Conservation (phyloP, 2,113 vertebrate species). For the Sitta europaea region DNA sequence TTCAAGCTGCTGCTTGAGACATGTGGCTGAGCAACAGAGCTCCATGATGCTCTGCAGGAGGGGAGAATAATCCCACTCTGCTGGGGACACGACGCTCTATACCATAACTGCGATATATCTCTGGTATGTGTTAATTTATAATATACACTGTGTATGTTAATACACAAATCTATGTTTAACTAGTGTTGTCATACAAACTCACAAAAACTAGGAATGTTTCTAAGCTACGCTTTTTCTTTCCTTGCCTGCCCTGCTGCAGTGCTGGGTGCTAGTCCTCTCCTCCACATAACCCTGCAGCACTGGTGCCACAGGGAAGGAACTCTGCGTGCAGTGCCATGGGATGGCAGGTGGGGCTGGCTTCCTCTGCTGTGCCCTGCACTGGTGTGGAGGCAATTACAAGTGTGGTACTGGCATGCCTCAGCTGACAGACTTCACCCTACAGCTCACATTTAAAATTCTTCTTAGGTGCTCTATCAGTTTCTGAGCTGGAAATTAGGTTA, state of each 20-base stretch:
- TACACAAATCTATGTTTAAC: slow-evolving; percentile 64
- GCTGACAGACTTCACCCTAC: background rate
- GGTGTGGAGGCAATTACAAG: background rate
- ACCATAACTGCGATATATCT: slow-evolving; percentile 35
- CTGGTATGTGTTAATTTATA: slow-evolving; percentile 64
- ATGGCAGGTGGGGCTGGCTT: accelerated
- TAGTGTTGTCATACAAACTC: slow-evolving; percentile 40
- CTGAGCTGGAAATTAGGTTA: background rate
- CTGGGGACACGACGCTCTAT: background rate
- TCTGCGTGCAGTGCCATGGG: background rate
- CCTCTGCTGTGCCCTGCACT: background rate
- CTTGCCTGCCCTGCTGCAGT: background rate
- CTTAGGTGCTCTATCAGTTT: background rate
- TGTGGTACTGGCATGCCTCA: background rate
- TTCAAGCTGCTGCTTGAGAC: background rate
- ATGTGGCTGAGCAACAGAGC: background rate
- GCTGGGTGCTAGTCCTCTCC: background rate
- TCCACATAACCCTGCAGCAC: background rate
- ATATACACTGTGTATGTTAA: slow-evolving; percentile 52
- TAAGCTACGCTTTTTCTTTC: slow-evolving; percentile 28
- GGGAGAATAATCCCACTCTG: background rate
- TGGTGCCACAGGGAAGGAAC: background rate
- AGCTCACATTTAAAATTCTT: background rate
- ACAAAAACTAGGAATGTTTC: slow-evolving; percentile 31
- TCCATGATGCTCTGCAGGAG: accelerated